Percentiles rank a stretch among this genome's conserved stretches.
phyloP scores from a whole-genome alignment of 2,797 vertebrate genomes.

The Pseudomugil gertrudae region DNA sequence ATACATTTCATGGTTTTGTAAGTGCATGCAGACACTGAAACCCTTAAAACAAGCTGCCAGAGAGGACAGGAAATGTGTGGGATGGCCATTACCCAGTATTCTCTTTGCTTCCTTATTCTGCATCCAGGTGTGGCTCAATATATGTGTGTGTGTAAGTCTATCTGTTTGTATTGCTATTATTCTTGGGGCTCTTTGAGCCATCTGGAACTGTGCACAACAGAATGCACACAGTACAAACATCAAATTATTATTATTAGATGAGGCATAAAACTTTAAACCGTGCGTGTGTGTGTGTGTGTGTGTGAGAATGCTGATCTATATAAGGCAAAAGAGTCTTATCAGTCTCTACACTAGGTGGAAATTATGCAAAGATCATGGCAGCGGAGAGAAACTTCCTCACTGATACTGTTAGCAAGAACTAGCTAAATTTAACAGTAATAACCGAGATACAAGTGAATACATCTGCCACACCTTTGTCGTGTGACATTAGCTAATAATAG shows the following conservation, averaged over 20 bases:
- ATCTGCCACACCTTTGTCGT: neutral
- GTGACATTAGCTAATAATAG: neutral
- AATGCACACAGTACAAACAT: neutral
- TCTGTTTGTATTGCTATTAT: slow-evolving; percentile 28
- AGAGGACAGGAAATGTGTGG: slow-evolving; percentile 71
- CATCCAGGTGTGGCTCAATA: slow-evolving; percentile 41
- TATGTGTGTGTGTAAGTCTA: slow-evolving; percentile 1
- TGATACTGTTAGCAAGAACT: slow-evolving; percentile 13
- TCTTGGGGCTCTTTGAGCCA: slow-evolving; percentile 2
- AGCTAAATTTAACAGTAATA: neutral
- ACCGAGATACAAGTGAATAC: neutral
- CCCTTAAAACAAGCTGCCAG: slow-evolving; percentile 36
- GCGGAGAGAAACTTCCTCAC: slow-evolving; percentile 59
- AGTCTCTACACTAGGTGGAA: slow-evolving; percentile 57
- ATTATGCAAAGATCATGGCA: slow-evolving; percentile 65
- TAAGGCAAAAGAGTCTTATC: slow-evolving; percentile 60
- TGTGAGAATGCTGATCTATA: slow-evolving; percentile 52
- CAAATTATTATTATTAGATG: neutral
- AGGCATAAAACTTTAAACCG: slow-evolving; percentile 13
- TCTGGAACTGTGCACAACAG: slow-evolving; percentile 9
- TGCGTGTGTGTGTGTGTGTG: neutral
- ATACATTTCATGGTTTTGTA: slow-evolving; percentile 4
- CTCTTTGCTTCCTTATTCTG: slow-evolving; percentile 56
- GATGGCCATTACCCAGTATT: slow-evolving; percentile 59
- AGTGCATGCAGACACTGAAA: slow-evolving; percentile 1